Evolutionary conservation across 2,797 vertebrate species (phyloP).

Genomic region (Cuniculus paca): DNA sequence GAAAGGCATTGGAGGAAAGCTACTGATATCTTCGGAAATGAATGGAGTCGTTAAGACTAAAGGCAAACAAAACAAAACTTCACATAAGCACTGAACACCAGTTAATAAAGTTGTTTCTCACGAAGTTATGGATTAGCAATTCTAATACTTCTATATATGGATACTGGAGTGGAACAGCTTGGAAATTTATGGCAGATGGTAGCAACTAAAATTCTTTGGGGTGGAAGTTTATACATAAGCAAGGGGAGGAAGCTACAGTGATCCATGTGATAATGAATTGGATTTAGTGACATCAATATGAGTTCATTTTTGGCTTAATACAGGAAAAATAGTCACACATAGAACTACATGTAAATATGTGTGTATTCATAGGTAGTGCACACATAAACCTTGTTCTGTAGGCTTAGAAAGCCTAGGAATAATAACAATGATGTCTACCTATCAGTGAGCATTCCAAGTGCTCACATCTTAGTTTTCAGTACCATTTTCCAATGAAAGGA

Average conservation of each 20-base stretch:
- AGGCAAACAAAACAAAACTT: not conserved
- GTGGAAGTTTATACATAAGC: not conserved
- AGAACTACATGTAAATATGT: not conserved
- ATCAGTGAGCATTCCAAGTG: not conserved
- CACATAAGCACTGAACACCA: not conserved
- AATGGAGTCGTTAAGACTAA: not conserved
- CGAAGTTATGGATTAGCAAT: not conserved
- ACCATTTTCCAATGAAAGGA: not conserved
- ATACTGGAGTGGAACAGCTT: not conserved
- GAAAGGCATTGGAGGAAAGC: not conserved
- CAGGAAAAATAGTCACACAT: not conserved
- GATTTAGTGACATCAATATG: not conserved
- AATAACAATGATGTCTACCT: not conserved
- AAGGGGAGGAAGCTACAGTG: not conserved
- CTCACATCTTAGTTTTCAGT: not conserved
- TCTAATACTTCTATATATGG: not conserved
- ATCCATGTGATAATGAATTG: not conserved
- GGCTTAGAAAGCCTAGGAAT: not conserved
- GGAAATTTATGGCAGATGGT: not conserved
- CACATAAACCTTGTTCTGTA: not conserved
- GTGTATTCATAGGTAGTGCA: not conserved
- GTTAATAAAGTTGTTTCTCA: conserved; percentile 12
- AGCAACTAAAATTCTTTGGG: not conserved
- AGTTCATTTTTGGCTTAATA: not conserved
- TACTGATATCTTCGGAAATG: not conserved